phyloP scores from a whole-genome alignment of 2,797 vertebrate genomes.

The Phataginus tetradactyla region DNA sequence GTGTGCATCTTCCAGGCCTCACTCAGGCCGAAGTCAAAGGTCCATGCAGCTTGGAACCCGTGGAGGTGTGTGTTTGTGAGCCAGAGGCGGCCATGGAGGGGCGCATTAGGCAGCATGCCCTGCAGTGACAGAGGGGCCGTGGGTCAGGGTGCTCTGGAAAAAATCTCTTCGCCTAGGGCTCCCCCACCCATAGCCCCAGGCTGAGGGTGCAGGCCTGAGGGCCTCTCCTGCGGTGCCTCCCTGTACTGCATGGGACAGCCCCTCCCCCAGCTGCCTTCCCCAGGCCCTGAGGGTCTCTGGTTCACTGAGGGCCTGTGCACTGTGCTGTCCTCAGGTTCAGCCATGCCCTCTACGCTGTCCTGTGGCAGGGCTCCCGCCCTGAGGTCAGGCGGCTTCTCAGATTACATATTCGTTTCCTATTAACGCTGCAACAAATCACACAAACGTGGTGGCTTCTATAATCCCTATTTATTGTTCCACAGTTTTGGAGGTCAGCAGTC shows the following conservation, averaged over 20 bases:
- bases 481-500: not conserved
- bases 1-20: too few relatives aligned
- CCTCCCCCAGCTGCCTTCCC: not conserved
- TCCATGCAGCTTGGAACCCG: not conserved
- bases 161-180: not conserved
- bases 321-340: not conserved
- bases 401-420: not conserved
- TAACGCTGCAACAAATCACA: not conserved
- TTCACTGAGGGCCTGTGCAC: not conserved
- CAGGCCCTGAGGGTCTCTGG: rapidly evolving
- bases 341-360: not conserved
- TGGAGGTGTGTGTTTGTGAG: not conserved
- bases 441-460: not conserved
- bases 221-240: not conserved
- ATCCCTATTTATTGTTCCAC: too few relatives aligned
- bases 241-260: not conserved
- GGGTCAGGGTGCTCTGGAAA: not conserved
- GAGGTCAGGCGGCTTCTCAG: not conserved
- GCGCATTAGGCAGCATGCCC: not conserved
- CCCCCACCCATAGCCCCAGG: not conserved
- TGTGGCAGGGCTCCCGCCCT: not conserved
- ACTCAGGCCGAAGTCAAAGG: not conserved
- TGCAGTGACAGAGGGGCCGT: not conserved
- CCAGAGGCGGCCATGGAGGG: not conserved
- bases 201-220: too few relatives aligned